phyloP scores from a whole-genome alignment of 2,888 invertebrate species.

The Pachymerium ferrugineum region DNA sequence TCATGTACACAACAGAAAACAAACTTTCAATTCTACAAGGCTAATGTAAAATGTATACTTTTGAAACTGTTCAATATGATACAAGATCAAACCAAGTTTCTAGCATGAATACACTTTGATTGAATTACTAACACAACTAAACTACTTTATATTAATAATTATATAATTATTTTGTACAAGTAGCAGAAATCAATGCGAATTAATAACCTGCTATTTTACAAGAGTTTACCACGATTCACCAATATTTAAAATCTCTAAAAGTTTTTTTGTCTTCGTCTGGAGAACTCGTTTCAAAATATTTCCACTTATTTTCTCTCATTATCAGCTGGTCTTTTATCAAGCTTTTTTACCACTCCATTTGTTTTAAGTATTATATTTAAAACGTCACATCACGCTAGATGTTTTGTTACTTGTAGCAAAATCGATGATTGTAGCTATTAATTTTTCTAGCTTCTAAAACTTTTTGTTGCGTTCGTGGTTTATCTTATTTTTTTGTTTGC shows the following conservation, averaged over 20 bases:
- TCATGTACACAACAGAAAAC: no score
- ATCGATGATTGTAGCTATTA: background rate
- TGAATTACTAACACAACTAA: constrained; percentile 15
- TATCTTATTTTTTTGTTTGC: background rate
- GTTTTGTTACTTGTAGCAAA: constrained; percentile 27
- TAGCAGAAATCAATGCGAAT: constrained; percentile 23
- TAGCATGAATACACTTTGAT: constrained; percentile 22
- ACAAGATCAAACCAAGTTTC: constrained; percentile 21
- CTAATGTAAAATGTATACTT: constrained; percentile 19
- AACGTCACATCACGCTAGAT: constrained; percentile 2
- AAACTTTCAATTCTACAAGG: background rate
- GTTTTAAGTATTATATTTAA: no score
- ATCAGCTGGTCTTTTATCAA: background rate
- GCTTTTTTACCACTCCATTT: no score
- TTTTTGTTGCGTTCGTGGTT: constrained; percentile 13
- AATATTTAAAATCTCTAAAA: background rate
- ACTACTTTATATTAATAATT: constrained; percentile 24
- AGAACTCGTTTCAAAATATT: background rate
- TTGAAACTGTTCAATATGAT: constrained; percentile 19
- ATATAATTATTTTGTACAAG: constrained; percentile 23
- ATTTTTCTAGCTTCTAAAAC: background rate
- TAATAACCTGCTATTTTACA: constrained; percentile 11
- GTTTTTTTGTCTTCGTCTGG: background rate
- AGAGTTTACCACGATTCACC: constrained; percentile 5
- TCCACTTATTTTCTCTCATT: background rate